These are phyloP conservation scores for Lathamus discolor DNA, from an alignment of 2,113 vertebrate species.

Conservation along the genomic window DNA sequence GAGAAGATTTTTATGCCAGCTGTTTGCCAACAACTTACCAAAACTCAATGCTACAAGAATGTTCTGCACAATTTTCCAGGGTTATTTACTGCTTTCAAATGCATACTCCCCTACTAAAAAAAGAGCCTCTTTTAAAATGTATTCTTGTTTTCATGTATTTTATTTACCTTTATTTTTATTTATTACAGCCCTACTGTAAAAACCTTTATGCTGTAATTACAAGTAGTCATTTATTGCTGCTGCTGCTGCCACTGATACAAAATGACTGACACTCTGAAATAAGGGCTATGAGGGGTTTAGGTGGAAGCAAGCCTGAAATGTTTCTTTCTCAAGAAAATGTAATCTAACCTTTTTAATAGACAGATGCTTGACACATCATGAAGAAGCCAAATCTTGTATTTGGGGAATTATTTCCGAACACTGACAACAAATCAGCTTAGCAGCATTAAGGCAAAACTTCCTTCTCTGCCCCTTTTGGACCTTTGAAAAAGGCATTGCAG, in stretches of 20 bases:
- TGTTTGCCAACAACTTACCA: neutral
- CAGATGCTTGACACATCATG: neutral
- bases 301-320: slow-evolving; percentile 14
- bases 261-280: slow-evolving; percentile 10
- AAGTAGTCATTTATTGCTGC: neutral
- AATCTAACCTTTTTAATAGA: slow-evolving; percentile 19
- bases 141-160: neutral
- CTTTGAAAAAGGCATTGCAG: slow-evolving; percentile 36
- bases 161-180: neutral
- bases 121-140: neutral
- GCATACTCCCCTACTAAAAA: neutral
- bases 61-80: neutral
- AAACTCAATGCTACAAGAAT: neutral
- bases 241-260: neutral
- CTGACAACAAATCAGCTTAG: slow-evolving; percentile 47
- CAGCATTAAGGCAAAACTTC: slow-evolving; percentile 22
- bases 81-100: neutral
- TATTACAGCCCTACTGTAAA: neutral
- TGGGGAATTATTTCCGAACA: slow-evolving; percentile 21
- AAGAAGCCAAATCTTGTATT: neutral
- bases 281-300: neutral
- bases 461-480: slow-evolving; percentile 23
- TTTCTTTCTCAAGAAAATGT: neutral
- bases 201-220: neutral
- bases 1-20: neutral